Base-by-base conservation (phyloP, 2,888 invertebrate species). In the Nowickia ferox region DNA sequence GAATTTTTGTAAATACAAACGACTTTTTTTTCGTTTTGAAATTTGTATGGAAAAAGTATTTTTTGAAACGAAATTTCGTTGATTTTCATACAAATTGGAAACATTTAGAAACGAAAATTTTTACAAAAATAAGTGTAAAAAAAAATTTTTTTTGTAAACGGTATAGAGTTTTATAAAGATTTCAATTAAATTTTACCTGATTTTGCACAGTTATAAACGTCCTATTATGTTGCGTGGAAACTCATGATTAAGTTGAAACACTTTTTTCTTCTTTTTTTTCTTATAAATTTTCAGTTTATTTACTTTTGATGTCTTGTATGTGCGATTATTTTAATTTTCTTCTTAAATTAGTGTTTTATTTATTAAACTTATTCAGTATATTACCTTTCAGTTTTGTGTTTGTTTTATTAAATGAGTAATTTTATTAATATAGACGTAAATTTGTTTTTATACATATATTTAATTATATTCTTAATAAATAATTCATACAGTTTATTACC, bases 321-420 rank as follows among this genome's bases (percentile, higher is more conserved):
- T 68, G 77, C 74, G 84, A 74, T 74, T 82, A 61, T 61, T 78
- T 55, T 10, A 55, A 46, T 72, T 46, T 51, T 51, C 46, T 74
- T 63, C 68, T 84, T 53, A 68, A 74, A 61, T 71, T 76, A 78
- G 76, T 75, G 59, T 69, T 53, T 53, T 57, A 82, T 74, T 51
- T 38, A 75, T 63, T 75, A 75, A 71, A 57, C 57, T 75, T 57
- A 46, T 72, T 77, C 48, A 10, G 46, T 77, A n/a, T 74, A 13
- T 68, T 38, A 17, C 11, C 19, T 63, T 79, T 57, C 9, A 42
- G 44, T 68, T 44, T 11, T n/a, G 66, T 48, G 13, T 75, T 53
- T 55, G 4, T 66, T 46, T 78, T 74, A 68, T 76, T 83, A 83
- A 82, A 82, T 85, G 86, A 75, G 66, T 83, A 82, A 72, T 78